phyloP scores from a whole-genome alignment of 2,888 invertebrate species.

The Plagiodera versicolora region DNA sequence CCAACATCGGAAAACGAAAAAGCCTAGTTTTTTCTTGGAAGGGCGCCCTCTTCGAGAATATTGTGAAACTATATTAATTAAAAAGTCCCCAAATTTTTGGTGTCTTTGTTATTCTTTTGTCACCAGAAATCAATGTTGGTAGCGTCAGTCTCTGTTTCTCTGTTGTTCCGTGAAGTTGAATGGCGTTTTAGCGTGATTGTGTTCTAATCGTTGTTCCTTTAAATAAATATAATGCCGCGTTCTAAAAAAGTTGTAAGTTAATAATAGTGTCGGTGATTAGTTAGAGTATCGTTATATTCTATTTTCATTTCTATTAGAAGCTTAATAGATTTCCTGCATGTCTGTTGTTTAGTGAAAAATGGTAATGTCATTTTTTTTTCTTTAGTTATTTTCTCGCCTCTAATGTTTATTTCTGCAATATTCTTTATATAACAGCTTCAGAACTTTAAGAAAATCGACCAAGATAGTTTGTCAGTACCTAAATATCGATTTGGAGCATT shows the following conservation, averaged over 20 bases:
- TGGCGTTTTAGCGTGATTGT: conserved; percentile 50
- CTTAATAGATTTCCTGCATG: conserved; percentile 44
- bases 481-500: conserved; percentile 27
- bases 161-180: conserved; percentile 47
- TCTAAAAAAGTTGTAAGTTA: conserved; percentile 54
- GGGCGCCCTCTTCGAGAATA: conserved; percentile 27
- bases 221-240: conserved; percentile 52
- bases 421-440: conserved; percentile 34
- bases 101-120: conserved; percentile 52
- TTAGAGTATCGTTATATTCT: conserved; percentile 32
- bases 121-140: conserved; percentile 56
- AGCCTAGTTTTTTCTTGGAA: conserved; percentile 21
- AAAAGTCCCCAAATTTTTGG: conserved; percentile 54
- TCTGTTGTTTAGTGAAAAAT: conserved; percentile 45
- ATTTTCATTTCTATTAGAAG: conserved; percentile 29
- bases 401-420: conserved; percentile 48
- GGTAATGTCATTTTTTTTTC: conserved; percentile 52
- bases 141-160: conserved; percentile 43
- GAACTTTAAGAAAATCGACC: conserved; percentile 22
- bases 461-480: conserved; percentile 13
- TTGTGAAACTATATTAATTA: conserved; percentile 34
- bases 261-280: conserved; percentile 31
- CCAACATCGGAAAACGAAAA: conserved; percentile 26
- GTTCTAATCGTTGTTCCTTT: conserved; percentile 27
- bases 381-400: conserved; percentile 38